Evolutionary conservation across 2,888 invertebrate species (phyloP).

Genomic region (Noctua janthe): DNA sequence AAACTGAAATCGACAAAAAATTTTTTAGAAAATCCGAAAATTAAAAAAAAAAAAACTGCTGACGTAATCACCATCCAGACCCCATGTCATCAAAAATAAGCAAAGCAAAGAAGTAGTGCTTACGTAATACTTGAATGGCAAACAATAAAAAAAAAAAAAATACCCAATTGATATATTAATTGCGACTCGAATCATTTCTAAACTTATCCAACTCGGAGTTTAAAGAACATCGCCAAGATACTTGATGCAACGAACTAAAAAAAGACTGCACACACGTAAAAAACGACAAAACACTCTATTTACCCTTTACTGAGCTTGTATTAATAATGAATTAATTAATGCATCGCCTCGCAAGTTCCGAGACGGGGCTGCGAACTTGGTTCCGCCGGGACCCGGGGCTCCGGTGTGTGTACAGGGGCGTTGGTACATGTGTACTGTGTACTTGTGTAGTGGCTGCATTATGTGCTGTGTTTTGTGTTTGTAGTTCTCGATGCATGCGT

Average conservation of each 20-base stretch:
- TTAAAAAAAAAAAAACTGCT: too few relatives aligned
- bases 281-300: constrained; percentile 30
- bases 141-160: background rate
- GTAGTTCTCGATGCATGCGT: constrained; percentile 14
- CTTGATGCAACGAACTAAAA: background rate
- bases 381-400: constrained; percentile 44
- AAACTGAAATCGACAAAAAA: too few relatives aligned
- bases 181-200: background rate
- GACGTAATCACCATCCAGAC: too few relatives aligned
- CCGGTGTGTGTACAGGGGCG: constrained; percentile 11
- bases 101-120: too few relatives aligned
- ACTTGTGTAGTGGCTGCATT: constrained; percentile 26
- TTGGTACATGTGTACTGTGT: constrained; percentile 19
- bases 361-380: constrained; percentile 66
- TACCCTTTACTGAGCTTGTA: constrained; percentile 60
- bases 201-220: background rate
- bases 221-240: background rate
- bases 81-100: too few relatives aligned
- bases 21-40: too few relatives aligned
- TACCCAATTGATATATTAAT: background rate
- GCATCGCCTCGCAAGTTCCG: constrained; percentile 77
- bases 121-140: too few relatives aligned
- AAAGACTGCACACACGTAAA: background rate
- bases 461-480: constrained; percentile 32
- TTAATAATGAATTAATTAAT: constrained; percentile 87